Base-by-base conservation (phyloP, 2,113 vertebrate species). In the Heteronetta atricapilla region DNA sequence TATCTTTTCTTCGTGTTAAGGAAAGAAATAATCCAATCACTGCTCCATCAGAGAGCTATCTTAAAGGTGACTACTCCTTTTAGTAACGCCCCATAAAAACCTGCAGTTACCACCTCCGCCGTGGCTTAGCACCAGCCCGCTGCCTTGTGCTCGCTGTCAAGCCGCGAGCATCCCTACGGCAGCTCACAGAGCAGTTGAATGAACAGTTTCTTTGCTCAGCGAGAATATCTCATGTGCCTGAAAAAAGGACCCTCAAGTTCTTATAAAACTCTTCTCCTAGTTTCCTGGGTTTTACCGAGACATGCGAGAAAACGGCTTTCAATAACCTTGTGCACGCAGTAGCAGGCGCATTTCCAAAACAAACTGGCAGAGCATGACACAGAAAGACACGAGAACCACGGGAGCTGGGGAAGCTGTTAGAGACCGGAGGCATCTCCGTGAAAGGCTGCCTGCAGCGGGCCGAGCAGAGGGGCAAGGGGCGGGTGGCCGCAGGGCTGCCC, bases 361-460 rank as follows among this genome's bases (percentile, higher is more conserved):
- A 38, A 53, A 38, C 76, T 25, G 29, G 76, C 14, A 69, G 42
- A 46, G 80, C 14, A 5, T 0, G 22, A 46, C 23, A 38, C 0
- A 1, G 28, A 60, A 15, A 0, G 26, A 42, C 40, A 44, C 25
- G 67, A 55, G 67, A 56, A 73, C 34, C 63, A 4, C 38, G 38
- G 59, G 40, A 85, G 64, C 74, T 14, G 29, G 3, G 22, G 93
- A 75, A 81, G 93, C 56, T 70, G 19, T 9, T 19, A 25, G 74
- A n/a, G 2, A 0, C 2, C 0, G 0, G 20, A 64, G 33, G 0
- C 48, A 19, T 4, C 55, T 23, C 67, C 6, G 8, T 1, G 40
- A 52, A 46, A 36, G 68, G 48, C 66, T 46, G 40, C 29, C 34
- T 34, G 58, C 56, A 26, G 53, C 0, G 10, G 36, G 75, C 12